phyloP scores from a whole-genome alignment of 2,113 vertebrate species.

The Hymenochirus boettgeri region DNA sequence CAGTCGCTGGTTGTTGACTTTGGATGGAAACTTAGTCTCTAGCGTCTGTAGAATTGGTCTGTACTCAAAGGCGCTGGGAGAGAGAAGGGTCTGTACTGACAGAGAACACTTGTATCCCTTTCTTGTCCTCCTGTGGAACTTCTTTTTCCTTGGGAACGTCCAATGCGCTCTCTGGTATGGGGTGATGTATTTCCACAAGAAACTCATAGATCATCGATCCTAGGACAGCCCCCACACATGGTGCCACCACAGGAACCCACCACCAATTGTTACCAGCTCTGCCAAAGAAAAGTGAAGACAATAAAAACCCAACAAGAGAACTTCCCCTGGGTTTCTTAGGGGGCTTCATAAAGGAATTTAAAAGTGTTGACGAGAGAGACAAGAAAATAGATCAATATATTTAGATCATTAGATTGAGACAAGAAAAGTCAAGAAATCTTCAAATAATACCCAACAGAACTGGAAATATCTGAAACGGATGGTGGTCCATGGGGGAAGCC shows the following conservation, averaged over 20 bases:
- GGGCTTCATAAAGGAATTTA: too few relatives aligned
- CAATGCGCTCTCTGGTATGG: constrained; percentile 3
- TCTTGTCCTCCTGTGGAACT: not conserved
- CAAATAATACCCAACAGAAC: too few relatives aligned
- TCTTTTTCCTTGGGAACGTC: not conserved
- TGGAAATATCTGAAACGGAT: too few relatives aligned
- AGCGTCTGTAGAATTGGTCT: not conserved
- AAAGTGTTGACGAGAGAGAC: too few relatives aligned
- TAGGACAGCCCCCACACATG: constrained; percentile 57
- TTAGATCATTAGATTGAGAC: too few relatives aligned
- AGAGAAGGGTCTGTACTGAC: not conserved
- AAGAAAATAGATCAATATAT: too few relatives aligned
- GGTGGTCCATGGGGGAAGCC: too few relatives aligned
- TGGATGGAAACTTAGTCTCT: not conserved
- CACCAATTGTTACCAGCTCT: constrained; percentile 79
- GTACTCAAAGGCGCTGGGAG: not conserved
- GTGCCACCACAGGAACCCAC: constrained; percentile 79
- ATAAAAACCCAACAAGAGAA: too few relatives aligned
- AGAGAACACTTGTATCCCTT: constrained; percentile 16
- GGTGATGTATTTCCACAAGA: constrained; percentile 68
- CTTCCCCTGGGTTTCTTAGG: too few relatives aligned
- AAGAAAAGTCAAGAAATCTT: too few relatives aligned
- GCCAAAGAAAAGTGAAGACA: constrained; percentile 15
- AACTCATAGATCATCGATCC: constrained; percentile 65
- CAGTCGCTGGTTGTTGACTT: not conserved